Evolutionary conservation across 2,113 vertebrate genomes (phyloP).

Genomic region (Dipodomys stephensi): DNA sequence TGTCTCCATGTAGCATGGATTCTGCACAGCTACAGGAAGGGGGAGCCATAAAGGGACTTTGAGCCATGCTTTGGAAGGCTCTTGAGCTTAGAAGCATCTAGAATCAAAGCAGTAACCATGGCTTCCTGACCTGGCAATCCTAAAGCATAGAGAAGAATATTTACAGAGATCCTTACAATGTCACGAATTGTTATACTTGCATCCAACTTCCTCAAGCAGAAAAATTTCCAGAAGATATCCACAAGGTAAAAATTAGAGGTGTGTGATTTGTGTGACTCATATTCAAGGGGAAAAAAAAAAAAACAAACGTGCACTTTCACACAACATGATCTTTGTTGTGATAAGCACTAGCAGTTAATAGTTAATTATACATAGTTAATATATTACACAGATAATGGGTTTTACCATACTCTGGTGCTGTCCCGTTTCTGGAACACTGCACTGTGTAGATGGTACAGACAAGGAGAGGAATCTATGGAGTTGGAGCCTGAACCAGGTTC

Average conservation of each 20-base stretch:
- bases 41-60: not conserved
- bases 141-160: not conserved
- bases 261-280: not conserved
- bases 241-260: not conserved
- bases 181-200: not conserved
- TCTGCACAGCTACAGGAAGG: not conserved
- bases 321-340: not conserved
- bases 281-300: not conserved
- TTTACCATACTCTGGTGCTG: too few relatives aligned
- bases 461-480: not conserved
- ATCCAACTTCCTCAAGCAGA: not conserved
- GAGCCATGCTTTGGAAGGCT: not conserved
- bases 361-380: too few relatives aligned
- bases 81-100: not conserved
- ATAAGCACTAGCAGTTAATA: not conserved
- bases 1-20: rapidly evolving
- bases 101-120: not conserved
- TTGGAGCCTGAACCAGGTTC: too few relatives aligned
- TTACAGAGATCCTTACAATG: not conserved
- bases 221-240: not conserved
- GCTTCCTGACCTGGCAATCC: not conserved
- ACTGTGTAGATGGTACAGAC: too few relatives aligned
- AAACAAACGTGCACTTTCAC: too few relatives aligned
- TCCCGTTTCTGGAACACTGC: rapidly evolving
- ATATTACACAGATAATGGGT: too few relatives aligned